A percentile compares a stretch with the other conserved stretches of the same genome.
Evolutionary conservation across 2,797 vertebrate genomes (phyloP).

Genomic region (Gadopsis marmoratus): DNA sequence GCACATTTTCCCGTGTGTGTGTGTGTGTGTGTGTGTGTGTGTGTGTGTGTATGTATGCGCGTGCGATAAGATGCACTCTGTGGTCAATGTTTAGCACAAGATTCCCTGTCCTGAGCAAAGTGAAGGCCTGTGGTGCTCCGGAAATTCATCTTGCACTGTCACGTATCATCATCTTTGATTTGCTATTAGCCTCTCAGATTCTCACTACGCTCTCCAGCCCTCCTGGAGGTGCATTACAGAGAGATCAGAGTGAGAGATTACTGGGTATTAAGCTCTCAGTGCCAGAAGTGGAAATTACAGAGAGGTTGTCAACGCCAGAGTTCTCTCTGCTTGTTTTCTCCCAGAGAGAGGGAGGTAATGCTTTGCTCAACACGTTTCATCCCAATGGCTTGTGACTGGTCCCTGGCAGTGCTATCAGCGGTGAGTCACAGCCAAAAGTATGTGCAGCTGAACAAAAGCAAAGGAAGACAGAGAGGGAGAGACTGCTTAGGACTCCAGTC

Average conservation of each 20-base stretch:
- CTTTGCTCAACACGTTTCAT: slow-evolving; percentile 73
- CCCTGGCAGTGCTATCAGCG: slow-evolving; percentile 65
- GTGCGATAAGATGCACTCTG: slow-evolving; percentile 9
- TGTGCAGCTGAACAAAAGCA: slow-evolving; percentile 64
- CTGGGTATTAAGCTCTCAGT: slow-evolving; percentile 73
- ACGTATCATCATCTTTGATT: slow-evolving; percentile 61
- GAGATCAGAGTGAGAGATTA: slow-evolving; percentile 78
- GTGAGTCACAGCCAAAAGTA: slow-evolving; percentile 74
- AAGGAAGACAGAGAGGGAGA: slow-evolving; percentile 53
- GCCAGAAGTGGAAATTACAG: slow-evolving; percentile 80
- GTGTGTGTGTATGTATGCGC: slow-evolving; percentile 11
- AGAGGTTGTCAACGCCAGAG: slow-evolving; percentile 69
- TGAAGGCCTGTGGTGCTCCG: slow-evolving; percentile 11
- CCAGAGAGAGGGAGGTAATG: slow-evolving; percentile 63
- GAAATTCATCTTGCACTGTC: slow-evolving; percentile 53
- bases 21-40: slow-evolving; percentile 8
- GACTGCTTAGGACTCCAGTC: slow-evolving; percentile 47
- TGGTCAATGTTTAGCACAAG: background rate
- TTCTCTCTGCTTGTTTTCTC: slow-evolving; percentile 74
- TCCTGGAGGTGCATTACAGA: slow-evolving; percentile 65
- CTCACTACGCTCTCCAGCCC: slow-evolving; percentile 51
- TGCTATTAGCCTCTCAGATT: slow-evolving; percentile 65
- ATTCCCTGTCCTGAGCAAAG: slow-evolving; percentile 14
- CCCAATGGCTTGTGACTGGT: slow-evolving; percentile 72
- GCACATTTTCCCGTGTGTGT: slow-evolving; percentile 17